Conservation (phyloP, 2,113 vertebrate species). For the Illadopsis cleaveri region DNA sequence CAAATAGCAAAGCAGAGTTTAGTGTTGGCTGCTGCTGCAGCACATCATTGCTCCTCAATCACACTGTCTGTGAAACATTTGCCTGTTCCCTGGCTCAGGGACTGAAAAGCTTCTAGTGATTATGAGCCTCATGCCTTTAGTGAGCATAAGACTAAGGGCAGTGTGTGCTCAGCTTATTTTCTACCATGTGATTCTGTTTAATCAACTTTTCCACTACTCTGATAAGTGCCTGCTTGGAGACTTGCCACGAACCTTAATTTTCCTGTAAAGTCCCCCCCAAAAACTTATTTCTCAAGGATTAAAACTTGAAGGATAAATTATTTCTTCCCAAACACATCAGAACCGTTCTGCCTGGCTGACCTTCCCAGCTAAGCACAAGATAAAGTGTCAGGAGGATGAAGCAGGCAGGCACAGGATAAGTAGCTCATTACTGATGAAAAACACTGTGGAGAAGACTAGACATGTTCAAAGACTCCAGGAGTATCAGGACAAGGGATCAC, state of each 20-base stretch:
- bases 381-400: neutral
- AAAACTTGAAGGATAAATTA: constrained; percentile 48
- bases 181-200: constrained; percentile 25
- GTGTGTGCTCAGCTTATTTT: neutral
- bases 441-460: neutral
- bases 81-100: neutral
- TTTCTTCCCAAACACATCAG: neutral
- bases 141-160: neutral
- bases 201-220: constrained; percentile 8
- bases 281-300: constrained; percentile 51
- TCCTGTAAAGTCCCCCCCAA: constrained; percentile 16
- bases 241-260: constrained; percentile 22
- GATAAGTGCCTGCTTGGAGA: constrained; percentile 16
- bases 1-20: neutral
- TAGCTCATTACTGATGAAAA: neutral
- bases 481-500: neutral
- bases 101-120: neutral
- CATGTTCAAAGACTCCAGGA: neutral
- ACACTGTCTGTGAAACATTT: neutral
- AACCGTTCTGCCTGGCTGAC: constrained; percentile 4
- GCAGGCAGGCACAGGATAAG: neutral
- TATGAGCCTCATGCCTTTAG: neutral
- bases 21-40: neutral
- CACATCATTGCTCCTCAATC: neutral
- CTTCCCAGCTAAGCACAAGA: neutral